Conservation (phyloP, 2,113 vertebrate genomes). For the Eulacestoma nigropectus region DNA sequence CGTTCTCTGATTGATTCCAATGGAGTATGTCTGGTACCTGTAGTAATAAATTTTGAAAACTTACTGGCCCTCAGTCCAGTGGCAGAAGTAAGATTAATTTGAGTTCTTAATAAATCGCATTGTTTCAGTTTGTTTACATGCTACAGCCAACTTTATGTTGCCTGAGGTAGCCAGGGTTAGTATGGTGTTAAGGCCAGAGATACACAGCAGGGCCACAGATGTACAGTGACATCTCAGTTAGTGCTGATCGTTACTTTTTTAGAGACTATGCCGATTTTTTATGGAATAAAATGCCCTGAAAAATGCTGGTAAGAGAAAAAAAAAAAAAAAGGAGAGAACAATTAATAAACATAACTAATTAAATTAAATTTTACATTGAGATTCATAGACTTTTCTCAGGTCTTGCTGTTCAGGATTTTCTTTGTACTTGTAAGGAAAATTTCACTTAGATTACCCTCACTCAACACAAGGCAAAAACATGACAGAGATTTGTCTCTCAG, state of each 20-base stretch:
- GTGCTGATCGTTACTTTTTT: neutral
- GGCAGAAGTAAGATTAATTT: neutral
- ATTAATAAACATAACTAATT: neutral
- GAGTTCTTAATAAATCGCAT: neutral
- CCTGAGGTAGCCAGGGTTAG: neutral
- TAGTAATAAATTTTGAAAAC: neutral
- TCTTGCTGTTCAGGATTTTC: neutral
- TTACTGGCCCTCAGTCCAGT: neutral
- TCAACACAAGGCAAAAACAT: neutral
- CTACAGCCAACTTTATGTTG: neutral
- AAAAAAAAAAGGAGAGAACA: neutral
- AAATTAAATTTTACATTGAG: neutral
- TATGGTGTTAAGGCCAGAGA: neutral
- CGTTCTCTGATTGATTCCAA: neutral
- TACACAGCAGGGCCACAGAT: neutral
- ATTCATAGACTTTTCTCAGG: neutral
- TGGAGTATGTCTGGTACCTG: neutral
- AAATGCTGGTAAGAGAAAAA: neutral
- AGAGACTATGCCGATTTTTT: neutral
- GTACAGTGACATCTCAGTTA: neutral
- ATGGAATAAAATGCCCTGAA: neutral
- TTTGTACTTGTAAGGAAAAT: neutral
- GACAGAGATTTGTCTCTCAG: slow-evolving; percentile 1
- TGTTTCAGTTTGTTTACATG: neutral
- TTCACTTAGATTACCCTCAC: neutral